Percentiles rank a stretch among this genome's conserved stretches.
phyloP scores from a whole-genome alignment of 2,888 invertebrate genomes.

The Ypsolopha sequella region DNA sequence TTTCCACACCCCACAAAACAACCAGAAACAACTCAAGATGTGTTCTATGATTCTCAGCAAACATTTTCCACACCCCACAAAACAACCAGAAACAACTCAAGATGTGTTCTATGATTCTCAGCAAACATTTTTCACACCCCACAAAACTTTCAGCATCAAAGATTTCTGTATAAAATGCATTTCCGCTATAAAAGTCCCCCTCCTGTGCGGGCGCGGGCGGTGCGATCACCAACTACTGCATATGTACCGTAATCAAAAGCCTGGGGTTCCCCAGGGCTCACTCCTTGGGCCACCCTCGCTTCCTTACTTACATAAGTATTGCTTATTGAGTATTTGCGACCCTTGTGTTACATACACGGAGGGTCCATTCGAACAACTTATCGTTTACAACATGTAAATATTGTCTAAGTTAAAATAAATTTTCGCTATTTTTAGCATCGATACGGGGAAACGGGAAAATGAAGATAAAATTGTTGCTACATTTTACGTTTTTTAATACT shows the following conservation, averaged over 20 bases:
- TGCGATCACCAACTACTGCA: slow-evolving; percentile 25
- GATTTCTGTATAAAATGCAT: slow-evolving; percentile 27
- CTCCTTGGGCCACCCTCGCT: slow-evolving; percentile 18
- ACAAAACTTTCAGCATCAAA: slow-evolving; percentile 16
- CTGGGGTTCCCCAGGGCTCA: slow-evolving; percentile 34
- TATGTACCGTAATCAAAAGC: slow-evolving; percentile 45
- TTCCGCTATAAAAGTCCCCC: slow-evolving; percentile 22
- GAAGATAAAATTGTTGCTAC: too few relatives aligned
- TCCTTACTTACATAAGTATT: slow-evolving; percentile 29
- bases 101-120: too few relatives aligned
- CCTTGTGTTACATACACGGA: slow-evolving; percentile 16
- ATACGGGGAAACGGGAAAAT: too few relatives aligned
- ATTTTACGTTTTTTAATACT: too few relatives aligned
- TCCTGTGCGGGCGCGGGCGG: too few relatives aligned
- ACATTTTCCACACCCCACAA: too few relatives aligned
- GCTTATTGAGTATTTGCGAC: slow-evolving; percentile 32
- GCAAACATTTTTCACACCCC: background rate
- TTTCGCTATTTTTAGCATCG: background rate
- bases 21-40: too few relatives aligned
- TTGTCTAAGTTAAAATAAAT: slow-evolving; percentile 26
- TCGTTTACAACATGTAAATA: slow-evolving; percentile 54
- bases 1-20: too few relatives aligned
- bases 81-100: too few relatives aligned
- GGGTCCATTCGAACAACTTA: slow-evolving; percentile 24
- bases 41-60: too few relatives aligned